These are phyloP conservation scores for Apoda limacodes DNA, from an alignment of 2,888 invertebrate genomes.

Conservation along the genomic window DNA sequence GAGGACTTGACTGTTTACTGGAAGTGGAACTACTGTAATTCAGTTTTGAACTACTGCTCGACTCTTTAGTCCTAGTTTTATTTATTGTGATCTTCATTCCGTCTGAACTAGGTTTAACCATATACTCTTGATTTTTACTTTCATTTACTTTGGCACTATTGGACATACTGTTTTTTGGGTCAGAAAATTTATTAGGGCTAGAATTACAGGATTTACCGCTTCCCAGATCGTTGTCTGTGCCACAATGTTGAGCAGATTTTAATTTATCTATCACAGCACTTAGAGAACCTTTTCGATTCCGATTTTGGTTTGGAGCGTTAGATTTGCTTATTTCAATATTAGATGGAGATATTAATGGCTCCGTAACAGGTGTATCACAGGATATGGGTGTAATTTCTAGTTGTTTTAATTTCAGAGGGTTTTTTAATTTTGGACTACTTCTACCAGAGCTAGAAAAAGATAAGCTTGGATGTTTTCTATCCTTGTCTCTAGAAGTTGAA, in stretches of 20 bases:
- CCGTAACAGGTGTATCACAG: slow-evolving; percentile 54
- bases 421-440: slow-evolving; percentile 76
- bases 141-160: slow-evolving; percentile 47
- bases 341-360: slow-evolving; percentile 59
- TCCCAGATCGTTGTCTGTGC: slow-evolving; percentile 61
- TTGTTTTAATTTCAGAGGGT: slow-evolving; percentile 76
- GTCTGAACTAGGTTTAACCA: slow-evolving; percentile 89
- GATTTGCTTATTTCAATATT: slow-evolving; percentile 72
- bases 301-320: slow-evolving; percentile 69
- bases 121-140: slow-evolving; percentile 83
- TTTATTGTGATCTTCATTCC: slow-evolving; percentile 94
- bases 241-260: slow-evolving; percentile 79
- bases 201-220: slow-evolving; percentile 56
- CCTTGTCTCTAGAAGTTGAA: slow-evolving; percentile 59
- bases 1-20: slow-evolving; percentile 56
- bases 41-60: slow-evolving; percentile 60
- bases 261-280: slow-evolving; percentile 90
- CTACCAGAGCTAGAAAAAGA: slow-evolving; percentile 66
- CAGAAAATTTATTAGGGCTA: slow-evolving; percentile 50
- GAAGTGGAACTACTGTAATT: slow-evolving; percentile 57
- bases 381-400: slow-evolving; percentile 71
- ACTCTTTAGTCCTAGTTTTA: slow-evolving; percentile 84
- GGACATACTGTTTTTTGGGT: slow-evolving; percentile 55
- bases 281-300: slow-evolving; percentile 80
- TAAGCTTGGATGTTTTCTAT: slow-evolving; percentile 64